Percentiles rank a stretch among this genome's conserved stretches.
Conservation (phyloP, 2,797 vertebrate species). For the Coranthus polyacanthus region DNA sequence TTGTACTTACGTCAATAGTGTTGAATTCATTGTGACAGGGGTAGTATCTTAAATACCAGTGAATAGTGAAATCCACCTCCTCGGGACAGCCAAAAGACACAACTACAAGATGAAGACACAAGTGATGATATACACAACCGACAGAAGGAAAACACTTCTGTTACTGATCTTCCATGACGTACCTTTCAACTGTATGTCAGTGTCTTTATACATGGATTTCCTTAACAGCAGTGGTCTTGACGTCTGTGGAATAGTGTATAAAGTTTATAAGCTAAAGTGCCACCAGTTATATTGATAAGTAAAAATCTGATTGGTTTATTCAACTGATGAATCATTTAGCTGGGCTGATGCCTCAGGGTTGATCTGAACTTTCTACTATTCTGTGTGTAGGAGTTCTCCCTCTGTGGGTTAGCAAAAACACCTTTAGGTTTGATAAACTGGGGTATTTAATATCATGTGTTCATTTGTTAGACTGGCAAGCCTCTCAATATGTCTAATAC, state of each 20-base stretch:
- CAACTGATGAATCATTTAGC: conserved; percentile 5
- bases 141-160: neutral
- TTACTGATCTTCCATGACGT: conserved; percentile 46
- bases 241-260: conserved; percentile 76
- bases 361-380: neutral
- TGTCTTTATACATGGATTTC: conserved; percentile 91
- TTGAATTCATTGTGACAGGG: conserved; percentile 89
- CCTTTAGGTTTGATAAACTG: neutral
- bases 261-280: neutral
- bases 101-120: conserved; percentile 78
- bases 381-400: neutral
- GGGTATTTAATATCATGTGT: neutral
- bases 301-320: no score
- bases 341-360: accelerated
- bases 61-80: conserved; percentile 82
- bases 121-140: neutral
- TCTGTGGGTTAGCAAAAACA: no score
- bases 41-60: conserved; percentile 89
- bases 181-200: conserved; percentile 90
- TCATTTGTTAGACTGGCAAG: neutral
- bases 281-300: neutral
- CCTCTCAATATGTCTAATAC: conserved; percentile 20
- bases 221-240: conserved; percentile 86
- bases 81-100: conserved; percentile 80
- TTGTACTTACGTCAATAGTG: conserved; percentile 88